phyloP scores from a whole-genome alignment of 2,888 invertebrate genomes.

The Seira musarum region DNA sequence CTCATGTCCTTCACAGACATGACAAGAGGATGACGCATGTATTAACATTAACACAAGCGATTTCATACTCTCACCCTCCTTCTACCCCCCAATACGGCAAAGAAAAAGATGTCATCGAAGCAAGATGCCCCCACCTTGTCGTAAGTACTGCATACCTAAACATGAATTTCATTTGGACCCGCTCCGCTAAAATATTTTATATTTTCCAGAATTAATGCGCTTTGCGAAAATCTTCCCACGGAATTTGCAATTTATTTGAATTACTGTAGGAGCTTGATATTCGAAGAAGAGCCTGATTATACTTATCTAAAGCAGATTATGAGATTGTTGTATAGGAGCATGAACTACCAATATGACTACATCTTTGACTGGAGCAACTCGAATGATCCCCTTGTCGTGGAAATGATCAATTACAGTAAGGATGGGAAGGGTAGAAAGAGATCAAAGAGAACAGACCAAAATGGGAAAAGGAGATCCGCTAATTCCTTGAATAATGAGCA shows the following conservation, averaged over 20 bases:
- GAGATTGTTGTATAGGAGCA: slow-evolving; percentile 25
- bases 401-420: slow-evolving; percentile 35
- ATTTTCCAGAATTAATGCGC: slow-evolving; percentile 12
- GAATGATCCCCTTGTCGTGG: slow-evolving; percentile 29
- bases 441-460: neutral
- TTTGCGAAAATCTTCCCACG: slow-evolving; percentile 38
- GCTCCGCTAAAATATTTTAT: no score
- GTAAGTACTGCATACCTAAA: no score
- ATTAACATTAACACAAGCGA: no score
- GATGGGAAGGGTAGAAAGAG: slow-evolving; percentile 6
- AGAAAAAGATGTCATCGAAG: no score
- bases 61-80: no score
- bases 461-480: neutral
- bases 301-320: slow-evolving; percentile 37
- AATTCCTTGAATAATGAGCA: neutral
- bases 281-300: slow-evolving; percentile 51
- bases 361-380: slow-evolving; percentile 47
- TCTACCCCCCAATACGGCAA: no score
- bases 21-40: no score
- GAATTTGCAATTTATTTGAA: slow-evolving; percentile 47
- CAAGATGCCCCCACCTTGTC: no score
- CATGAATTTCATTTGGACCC: no score
- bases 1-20: no score
- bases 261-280: slow-evolving; percentile 38
- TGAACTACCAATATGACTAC: slow-evolving; percentile 41